Evolutionary conservation across 2,113 vertebrate genomes (phyloP), one percentile per base, ranked within the genome.

Genomic region (Macquaria ambigua): DNA sequence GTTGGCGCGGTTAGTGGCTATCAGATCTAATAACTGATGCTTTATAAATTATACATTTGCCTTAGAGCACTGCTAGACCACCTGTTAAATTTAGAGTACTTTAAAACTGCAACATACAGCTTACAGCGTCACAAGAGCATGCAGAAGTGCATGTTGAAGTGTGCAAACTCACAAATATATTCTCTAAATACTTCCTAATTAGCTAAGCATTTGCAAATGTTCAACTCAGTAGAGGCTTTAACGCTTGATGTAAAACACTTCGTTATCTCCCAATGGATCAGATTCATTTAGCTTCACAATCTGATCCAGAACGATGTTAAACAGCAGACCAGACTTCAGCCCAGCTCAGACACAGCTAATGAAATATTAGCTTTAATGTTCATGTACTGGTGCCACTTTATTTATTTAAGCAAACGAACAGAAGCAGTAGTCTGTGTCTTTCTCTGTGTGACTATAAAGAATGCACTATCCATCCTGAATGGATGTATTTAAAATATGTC

Each of bases 371-470:
- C 89, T 84, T 87, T 84, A 82, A 67, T 8, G 66, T 77, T 87
- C 43, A 20, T 28, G 76, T 79, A 70, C 89, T 83, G 66, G 84
- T 90, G 91, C 93, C 92, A 94, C 90, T 84, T 90, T 91, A 90
- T 83, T 83, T 83, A 68, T 83, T 43, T 74, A 83, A 56, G 76
- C 70, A 68, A 77, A 71, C 46, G 1, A 81, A 71, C 39, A 64
- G 53, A 82, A 82, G 73, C 75, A 82, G 87, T 68, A 37, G 70
- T 64, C 59, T 14, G 1, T 80, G 58, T 84, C 73, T 71, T 87
- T 61, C 72, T 88, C 74, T 77, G 70, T 70, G 63, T 71, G 80
- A 85, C 74, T 82, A 16, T 68, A 67, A 89, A 52, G 8, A 93
- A 81, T 89, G 90, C 93, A 89, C 89, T 89, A 80, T 66, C 74